Percentiles rank a stretch among this genome's conserved stretches.
phyloP scores from a whole-genome alignment of 2,888 invertebrate genomes.

The Polia nebulosa region DNA sequence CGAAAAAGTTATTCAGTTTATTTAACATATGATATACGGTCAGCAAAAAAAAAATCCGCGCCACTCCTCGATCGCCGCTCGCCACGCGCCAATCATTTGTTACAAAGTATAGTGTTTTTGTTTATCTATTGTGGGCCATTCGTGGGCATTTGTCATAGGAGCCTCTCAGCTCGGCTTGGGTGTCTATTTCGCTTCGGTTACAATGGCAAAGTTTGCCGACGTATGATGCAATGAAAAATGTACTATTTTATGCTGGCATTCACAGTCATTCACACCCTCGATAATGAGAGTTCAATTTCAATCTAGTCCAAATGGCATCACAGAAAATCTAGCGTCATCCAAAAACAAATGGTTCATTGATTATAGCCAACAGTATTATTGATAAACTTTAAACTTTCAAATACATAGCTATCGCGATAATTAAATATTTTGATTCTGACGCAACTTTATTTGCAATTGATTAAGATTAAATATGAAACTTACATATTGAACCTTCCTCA shows the following conservation, averaged over 20 bases:
- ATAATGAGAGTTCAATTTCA: neutral
- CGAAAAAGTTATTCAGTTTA: too few relatives aligned
- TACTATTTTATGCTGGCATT: neutral
- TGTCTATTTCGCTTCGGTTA: too few relatives aligned
- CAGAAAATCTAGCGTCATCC: slow-evolving; percentile 15
- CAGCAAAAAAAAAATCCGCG: too few relatives aligned
- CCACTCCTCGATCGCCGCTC: too few relatives aligned
- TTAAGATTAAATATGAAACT: neutral
- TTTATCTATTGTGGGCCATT: too few relatives aligned
- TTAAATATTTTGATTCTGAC: slow-evolving; percentile 70
- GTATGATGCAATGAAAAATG: too few relatives aligned
- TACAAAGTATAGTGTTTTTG: too few relatives aligned
- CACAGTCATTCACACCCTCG: neutral
- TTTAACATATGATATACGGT: too few relatives aligned
- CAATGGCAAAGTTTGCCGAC: too few relatives aligned
- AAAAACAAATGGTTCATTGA: slow-evolving; percentile 39
- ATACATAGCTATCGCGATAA: slow-evolving; percentile 67
- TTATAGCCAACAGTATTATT: slow-evolving; percentile 51
- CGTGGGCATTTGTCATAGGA: too few relatives aligned
- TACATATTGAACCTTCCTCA: neutral
- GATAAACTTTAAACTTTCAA: slow-evolving; percentile 79
- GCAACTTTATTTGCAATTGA: slow-evolving; percentile 51
- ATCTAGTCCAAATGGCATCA: slow-evolving; percentile 15
- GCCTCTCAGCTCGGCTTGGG: too few relatives aligned
- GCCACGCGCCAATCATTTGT: too few relatives aligned